A percentile compares a stretch with the other conserved stretches of the same genome.
phyloP scores from a whole-genome alignment of 1,140 invertebrate genomes.

The Grapholita molesta region DNA sequence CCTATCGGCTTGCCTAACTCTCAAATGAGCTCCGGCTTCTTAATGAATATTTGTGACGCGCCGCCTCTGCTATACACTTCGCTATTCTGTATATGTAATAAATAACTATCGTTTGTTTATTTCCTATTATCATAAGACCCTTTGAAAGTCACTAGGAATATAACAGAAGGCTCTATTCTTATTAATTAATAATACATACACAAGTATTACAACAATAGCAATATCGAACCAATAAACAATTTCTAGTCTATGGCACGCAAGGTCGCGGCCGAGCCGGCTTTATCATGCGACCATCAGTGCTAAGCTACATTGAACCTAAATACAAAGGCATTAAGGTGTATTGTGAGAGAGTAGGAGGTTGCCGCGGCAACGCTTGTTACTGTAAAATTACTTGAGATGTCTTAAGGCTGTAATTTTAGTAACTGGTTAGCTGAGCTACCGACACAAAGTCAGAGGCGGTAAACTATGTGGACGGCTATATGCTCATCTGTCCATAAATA shows the following conservation, averaged over 20 bases:
- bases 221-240: background rate
- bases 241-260: background rate
- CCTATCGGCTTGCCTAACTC: no score
- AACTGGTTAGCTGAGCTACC: no score
- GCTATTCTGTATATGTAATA: no score
- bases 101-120: no score
- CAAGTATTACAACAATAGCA: background rate
- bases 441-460: no score
- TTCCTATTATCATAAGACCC: no score
- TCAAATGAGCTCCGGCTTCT: no score
- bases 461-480: no score
- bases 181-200: background rate
- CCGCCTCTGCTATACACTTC: no score
- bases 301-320: background rate
- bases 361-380: background rate
- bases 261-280: background rate
- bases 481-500: no score
- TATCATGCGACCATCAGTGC: background rate
- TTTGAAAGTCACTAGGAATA: no score
- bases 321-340: background rate
- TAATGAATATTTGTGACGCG: no score
- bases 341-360: background rate
- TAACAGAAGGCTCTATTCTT: background rate
- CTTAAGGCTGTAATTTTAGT: background rate
- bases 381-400: background rate